A percentile compares a stretch with the other conserved stretches of the same genome.
phyloP scores from a whole-genome alignment of 1,140 invertebrate species.

The honey bee (Apis mellifera) region Amel_HAv3.1 CM009941.2:16299501-16300000 shows the following conservation, averaged over 20 bases:
- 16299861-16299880: background rate
- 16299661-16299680: background rate
- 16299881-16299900: background rate
- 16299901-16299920: background rate
- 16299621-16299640: background rate
- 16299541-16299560: slow-evolving; percentile 55
- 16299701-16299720: background rate
- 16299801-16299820: background rate
- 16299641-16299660: background rate
- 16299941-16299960: background rate
- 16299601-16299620: too few relatives aligned
- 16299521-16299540: slow-evolving; percentile 78
- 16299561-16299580: slow-evolving; percentile 68
- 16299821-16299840: background rate
- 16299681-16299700: background rate
- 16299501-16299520: slow-evolving; percentile 87
- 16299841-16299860: slow-evolving; percentile 7
- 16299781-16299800: background rate
- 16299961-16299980: background rate
- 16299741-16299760: slow-evolving; percentile 1
- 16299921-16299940: background rate
- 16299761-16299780: background rate
- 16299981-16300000: slow-evolving; percentile 4
- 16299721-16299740: background rate
- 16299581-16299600: background rate